phyloP scores from a whole-genome alignment of 2,888 invertebrate species.

The Axea sp. region DNA sequence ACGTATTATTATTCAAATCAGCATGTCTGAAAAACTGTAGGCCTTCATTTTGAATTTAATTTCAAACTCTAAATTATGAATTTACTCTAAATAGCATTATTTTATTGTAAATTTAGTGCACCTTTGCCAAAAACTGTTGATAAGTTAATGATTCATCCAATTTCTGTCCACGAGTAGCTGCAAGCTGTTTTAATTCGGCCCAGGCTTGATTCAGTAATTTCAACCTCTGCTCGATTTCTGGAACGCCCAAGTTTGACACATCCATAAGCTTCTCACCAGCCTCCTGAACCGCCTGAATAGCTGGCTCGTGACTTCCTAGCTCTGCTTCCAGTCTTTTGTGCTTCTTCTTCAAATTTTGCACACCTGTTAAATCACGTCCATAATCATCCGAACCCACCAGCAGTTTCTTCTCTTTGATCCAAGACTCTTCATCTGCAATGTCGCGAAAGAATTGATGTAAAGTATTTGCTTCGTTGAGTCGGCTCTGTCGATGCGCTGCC shows the following conservation, averaged over 20 bases:
- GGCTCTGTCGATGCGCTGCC: conserved; percentile 93
- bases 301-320: conserved; percentile 97
- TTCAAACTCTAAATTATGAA: no score
- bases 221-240: conserved; percentile 93
- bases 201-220: conserved; percentile 94
- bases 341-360: conserved; percentile 98
- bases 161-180: conserved; percentile 93
- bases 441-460: conserved; percentile 99
- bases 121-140: conserved; percentile 98
- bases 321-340: conserved; percentile 99
- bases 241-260: conserved; percentile 94
- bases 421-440: conserved; percentile 99
- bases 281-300: conserved; percentile 95
- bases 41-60: no score
- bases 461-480: conserved; percentile 97
- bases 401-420: conserved; percentile 99
- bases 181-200: conserved; percentile 94
- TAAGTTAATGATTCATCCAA: conserved; percentile 97
- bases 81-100: no score
- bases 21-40: no score
- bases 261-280: conserved; percentile 96
- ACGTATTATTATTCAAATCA: no score
- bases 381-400: conserved; percentile 98
- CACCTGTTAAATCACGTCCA: conserved; percentile 98
- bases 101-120: no score